These are phyloP conservation scores for Thelaira solivaga DNA, from an alignment of 2,888 invertebrate species.

Conservation along the genomic window DNA sequence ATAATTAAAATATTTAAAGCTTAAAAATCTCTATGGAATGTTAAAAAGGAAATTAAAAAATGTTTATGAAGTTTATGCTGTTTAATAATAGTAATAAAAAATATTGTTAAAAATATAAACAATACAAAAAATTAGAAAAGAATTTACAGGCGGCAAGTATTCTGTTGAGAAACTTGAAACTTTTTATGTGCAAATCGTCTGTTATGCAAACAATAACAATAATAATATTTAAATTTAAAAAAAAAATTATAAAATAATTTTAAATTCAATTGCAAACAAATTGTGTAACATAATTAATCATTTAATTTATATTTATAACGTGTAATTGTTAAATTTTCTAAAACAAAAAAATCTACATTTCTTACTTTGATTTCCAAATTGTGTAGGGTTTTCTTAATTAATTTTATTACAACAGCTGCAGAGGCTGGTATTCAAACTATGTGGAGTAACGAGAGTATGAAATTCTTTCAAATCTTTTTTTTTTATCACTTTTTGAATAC, in stretches of 20 bases:
- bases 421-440: too few species aligned
- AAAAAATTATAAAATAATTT: not conserved
- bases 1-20: conserved; percentile 1
- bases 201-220: not conserved
- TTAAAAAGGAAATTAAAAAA: conserved; percentile 35
- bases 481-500: too few species aligned
- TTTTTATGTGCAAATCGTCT: too few species aligned
- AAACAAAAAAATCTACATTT: not conserved
- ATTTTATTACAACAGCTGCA: too few species aligned
- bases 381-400: too few species aligned
- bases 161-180: too few species aligned
- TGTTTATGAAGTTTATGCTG: conserved; percentile 22
- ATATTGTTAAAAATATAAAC: not conserved
- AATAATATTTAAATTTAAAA: not conserved
- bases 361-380: too few species aligned
- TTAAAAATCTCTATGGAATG: conserved; percentile 52
- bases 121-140: not conserved
- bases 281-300: conserved; percentile 54
- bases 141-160: too few species aligned
- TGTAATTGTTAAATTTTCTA: conserved; percentile 10
- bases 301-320: conserved; percentile 36
- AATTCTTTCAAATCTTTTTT: too few species aligned
- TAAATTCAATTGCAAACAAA: not conserved
- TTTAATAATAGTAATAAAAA: conserved; percentile 9
- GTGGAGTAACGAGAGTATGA: too few species aligned